Evolutionary conservation across 2,797 vertebrate genomes (phyloP).

Genomic region (Toxotes lorentzi): DNA sequence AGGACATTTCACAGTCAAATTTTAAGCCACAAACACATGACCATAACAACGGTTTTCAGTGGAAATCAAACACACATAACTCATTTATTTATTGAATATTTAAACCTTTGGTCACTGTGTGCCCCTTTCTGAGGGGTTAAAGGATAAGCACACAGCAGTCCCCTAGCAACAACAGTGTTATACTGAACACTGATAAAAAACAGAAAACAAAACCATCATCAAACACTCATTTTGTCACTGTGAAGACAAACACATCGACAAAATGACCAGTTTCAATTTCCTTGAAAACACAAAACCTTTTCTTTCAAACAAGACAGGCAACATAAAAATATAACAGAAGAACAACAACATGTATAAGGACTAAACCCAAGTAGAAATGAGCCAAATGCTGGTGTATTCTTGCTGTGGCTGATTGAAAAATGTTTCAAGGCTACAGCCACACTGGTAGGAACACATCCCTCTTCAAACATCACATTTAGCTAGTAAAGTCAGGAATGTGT

Average conservation of each 20-base stretch:
- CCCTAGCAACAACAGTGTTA: constrained; percentile 2
- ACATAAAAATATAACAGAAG: background rate
- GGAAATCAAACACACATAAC: background rate
- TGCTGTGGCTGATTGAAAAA: background rate
- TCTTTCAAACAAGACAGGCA: constrained; percentile 13
- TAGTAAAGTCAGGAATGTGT: constrained; percentile 3
- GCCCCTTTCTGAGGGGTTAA: background rate
- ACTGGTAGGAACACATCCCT: background rate
- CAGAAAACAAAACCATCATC: constrained; percentile 3
- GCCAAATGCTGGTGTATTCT: background rate
- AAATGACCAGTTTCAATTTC: constrained; percentile 2
- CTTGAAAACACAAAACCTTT: background rate
- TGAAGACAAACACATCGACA: constrained; percentile 20
- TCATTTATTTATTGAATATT: constrained; percentile 34
- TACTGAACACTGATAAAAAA: constrained; percentile 1
- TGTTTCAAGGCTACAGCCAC: constrained; percentile 21
- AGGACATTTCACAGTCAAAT: constrained; percentile 25
- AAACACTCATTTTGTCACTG: constrained; percentile 13
- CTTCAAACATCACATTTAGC: constrained; percentile 5
- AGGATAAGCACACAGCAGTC: constrained; percentile 29
- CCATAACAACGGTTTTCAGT: background rate
- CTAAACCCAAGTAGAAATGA: constrained; percentile 1
- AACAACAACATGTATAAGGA: background rate
- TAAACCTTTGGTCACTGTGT: constrained; percentile 11
- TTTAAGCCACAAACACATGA: background rate